These are phyloP conservation scores for Chrysomallon squamiferum DNA, from an alignment of 1,140 invertebrate species.

Conservation along the genomic window DNA sequence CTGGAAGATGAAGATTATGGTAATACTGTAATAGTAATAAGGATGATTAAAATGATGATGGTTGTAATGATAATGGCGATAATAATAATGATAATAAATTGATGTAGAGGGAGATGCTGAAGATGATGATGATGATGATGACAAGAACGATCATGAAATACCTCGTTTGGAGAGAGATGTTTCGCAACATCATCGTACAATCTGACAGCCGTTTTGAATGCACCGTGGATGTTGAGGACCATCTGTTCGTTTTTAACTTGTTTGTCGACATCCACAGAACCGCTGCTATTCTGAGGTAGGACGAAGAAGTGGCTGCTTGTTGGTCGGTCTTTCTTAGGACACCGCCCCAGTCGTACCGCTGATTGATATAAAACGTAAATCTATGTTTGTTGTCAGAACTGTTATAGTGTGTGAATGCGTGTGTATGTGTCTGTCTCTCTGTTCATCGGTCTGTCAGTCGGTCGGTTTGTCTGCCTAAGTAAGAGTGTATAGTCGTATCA, in stretches of 20 bases:
- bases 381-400: neutral
- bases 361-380: no score
- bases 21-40: no score
- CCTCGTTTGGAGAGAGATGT: constrained; percentile 13
- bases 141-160: no score
- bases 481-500: no score
- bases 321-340: constrained; percentile 47
- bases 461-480: no score
- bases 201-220: constrained; percentile 29
- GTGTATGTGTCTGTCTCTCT: neutral
- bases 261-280: constrained; percentile 35
- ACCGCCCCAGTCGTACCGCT: constrained; percentile 44
- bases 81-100: no score
- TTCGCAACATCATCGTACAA: constrained; percentile 23
- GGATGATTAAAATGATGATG: no score
- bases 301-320: constrained; percentile 40
- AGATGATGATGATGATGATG: no score
- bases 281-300: constrained; percentile 35
- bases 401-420: neutral
- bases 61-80: no score
- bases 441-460: neutral
- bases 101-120: no score
- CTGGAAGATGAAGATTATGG: no score
- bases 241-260: constrained; percentile 48
- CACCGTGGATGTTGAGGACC: constrained; percentile 43